Evolutionary conservation across 2,888 invertebrate species (phyloP), one percentile per base, ranked within the genome.

Genomic region (Entomobrya proxima): DNA sequence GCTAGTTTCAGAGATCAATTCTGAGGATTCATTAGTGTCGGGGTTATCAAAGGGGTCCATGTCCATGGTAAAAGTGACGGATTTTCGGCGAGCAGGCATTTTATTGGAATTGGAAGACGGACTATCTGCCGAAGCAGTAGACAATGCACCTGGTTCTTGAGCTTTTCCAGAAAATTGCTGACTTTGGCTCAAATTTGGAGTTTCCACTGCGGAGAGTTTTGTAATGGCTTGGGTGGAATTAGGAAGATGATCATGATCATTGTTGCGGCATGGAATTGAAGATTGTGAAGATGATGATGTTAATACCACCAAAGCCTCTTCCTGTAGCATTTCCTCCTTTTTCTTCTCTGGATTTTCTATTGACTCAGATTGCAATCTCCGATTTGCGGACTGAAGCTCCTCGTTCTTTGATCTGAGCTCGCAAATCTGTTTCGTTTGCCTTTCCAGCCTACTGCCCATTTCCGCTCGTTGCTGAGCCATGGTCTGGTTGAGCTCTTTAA

Each of bases 371-470:
- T 76, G 77, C 35, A 84, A 61, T 52, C 50, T 58, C 37, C 78
- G 78, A 72, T 84, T 84, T 27, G 37, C 69, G 44, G 72, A 18
- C 7, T 40, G 11, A 35, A 84, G 78, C 58, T 72, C 44, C 52
- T 84, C 84, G n/a, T 84, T 84, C 67, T 77, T 72, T 35, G 58
- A 58, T 50, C 69, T 84, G 32, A 84, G 55, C 78, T 78, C 72
- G 21, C 78, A 72, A 44, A 84, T 84, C 78, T 84, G 58, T 67
- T 55, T 18, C 5, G 78, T 69, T 74, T 86, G 84, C 24, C 30
- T 77, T 69, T 82, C 87, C 88, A 67, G 75, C 55, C 64, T 85
- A 76, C 44, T 86, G 85, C 35, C 88, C 88, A 64, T 78, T 72
- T 80, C 80, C 79, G 44, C 86, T 44, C n/a, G n/a, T n/a, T 40